A percentile compares a stretch with the other conserved stretches of the same genome.
Conservation (phyloP, 2,113 vertebrate species). For the Ranitomeya variabilis region DNA sequence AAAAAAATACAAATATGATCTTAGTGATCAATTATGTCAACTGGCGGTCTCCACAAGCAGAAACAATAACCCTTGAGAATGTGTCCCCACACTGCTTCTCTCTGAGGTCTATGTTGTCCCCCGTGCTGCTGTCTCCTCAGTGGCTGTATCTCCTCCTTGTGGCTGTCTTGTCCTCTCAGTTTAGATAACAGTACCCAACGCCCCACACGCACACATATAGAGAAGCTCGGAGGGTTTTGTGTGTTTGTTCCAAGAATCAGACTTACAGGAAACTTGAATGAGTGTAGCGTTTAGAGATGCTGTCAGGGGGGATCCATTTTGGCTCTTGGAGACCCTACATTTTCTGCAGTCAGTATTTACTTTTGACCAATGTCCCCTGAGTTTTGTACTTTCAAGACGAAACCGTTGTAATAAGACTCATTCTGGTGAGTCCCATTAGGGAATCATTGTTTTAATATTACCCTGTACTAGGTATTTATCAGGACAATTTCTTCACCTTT, state of each 20-base stretch:
- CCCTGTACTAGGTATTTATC: not conserved
- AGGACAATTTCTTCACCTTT: not conserved
- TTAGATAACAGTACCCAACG: slow-evolving; percentile 54
- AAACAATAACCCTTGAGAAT: not conserved
- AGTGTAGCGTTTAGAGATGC: slow-evolving; percentile 1
- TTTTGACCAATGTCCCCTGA: not conserved
- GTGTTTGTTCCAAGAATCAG: slow-evolving; percentile 47
- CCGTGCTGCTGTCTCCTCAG: slow-evolving; percentile 6
- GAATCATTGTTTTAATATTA: not conserved
- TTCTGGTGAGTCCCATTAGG: not conserved
- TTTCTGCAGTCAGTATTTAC: slow-evolving; percentile 9
- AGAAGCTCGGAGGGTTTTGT: not conserved
- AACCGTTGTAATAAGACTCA: not conserved
- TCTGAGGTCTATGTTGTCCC: not conserved
- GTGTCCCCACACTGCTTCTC: not conserved
- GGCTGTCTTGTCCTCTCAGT: slow-evolving; percentile 41
- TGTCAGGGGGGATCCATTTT: not conserved
- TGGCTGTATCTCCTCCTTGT: slow-evolving; percentile 44
- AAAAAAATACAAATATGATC: not conserved
- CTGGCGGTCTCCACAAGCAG: too few species aligned
- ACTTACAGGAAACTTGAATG: slow-evolving; percentile 33
- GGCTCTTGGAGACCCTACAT: not conserved
- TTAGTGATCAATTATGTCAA: not conserved
- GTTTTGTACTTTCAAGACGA: not conserved
- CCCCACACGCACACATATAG: slow-evolving; percentile 45